Base-by-base conservation (phyloP, 2,888 invertebrate genomes). In the Thymelicus acteon region DNA sequence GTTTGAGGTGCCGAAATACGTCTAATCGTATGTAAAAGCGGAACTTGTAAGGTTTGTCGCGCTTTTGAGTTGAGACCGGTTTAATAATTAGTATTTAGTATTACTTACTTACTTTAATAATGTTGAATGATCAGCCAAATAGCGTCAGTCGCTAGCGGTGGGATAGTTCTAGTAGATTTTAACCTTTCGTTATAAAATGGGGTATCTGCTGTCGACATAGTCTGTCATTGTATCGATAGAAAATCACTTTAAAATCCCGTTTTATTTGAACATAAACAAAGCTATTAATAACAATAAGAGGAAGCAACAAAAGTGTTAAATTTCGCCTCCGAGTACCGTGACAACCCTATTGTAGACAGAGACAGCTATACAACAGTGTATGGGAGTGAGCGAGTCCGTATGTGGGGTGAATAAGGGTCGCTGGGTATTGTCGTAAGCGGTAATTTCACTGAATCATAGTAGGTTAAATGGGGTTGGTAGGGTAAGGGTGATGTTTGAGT, bases 401-500 rank as follows among this genome's bases (percentile, higher is more conserved):
- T 3, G 60, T 40, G 70, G 70, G 60, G 70, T 70, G 70, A 70
- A 39, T 70, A 15, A 70, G 70, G 70, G 70, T 70, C 64, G 70
- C 37, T 64, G 31, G 70, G 70, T 70, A 70, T 70, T 70, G 70
- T 70, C 70, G 70, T 70, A 70, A 70, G 70, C 70, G 70, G 70
- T 70, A 70, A 70, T 70, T 70, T 70, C 60, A 70, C 70, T 70
- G 70, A 70, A 70, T 70, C 70, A 70, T 70, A 64, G 63, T 69
- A 58, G 49, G 63, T 70, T 70, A 70, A 70, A 70, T 70, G 64
- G 70, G 70, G 70, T 64, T 64, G 63, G 64, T 64, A 49, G 5
- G 58, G n/a, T 70, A 8, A 70, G 70, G 64, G n/a, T 0, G 10
- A 0, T 49, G 64, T 52, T 52, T 39, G 10, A 70, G 70, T 49